These are phyloP conservation scores for Hyperopisus bebe DNA, from an alignment of 2,113 vertebrate genomes.

Conservation along the genomic window DNA sequence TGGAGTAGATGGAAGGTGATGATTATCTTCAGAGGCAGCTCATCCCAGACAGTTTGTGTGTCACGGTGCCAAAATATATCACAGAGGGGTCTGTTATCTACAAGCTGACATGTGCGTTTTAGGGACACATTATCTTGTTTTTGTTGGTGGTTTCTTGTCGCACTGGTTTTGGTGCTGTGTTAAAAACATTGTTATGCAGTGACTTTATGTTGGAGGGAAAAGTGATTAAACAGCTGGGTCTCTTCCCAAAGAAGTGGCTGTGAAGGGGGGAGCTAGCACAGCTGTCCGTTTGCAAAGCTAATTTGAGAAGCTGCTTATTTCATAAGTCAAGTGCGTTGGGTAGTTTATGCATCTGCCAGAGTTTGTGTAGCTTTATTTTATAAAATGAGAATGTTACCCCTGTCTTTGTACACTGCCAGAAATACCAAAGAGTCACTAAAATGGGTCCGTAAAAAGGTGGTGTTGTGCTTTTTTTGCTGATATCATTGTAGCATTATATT, in stretches of 20 bases:
- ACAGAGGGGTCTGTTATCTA: not conserved
- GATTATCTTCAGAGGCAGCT: not conserved
- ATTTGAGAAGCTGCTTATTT: not conserved
- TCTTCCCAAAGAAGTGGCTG: not conserved
- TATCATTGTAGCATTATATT: not conserved
- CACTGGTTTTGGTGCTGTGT: conserved; percentile 15
- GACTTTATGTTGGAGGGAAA: conserved; percentile 20
- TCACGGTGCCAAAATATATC: not conserved
- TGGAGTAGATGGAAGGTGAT: not conserved
- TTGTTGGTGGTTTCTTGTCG: not conserved
- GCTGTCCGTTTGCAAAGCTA: not conserved
- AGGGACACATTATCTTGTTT: not conserved
- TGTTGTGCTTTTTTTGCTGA: not conserved
- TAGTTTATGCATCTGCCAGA: not conserved
- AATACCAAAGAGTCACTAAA: not conserved
- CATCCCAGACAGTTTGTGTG: not conserved
- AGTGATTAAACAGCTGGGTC: not conserved
- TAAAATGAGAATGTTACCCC: not conserved
- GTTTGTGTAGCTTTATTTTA: not conserved
- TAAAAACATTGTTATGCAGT: conserved; percentile 34
- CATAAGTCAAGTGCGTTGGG: not conserved
- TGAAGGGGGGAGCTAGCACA: not conserved
- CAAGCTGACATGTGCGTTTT: not conserved
- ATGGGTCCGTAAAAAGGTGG: not conserved
- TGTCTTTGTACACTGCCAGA: not conserved